Evolutionary conservation across 2,797 vertebrate genomes (phyloP).

Genomic region (Xenops minutus): DNA sequence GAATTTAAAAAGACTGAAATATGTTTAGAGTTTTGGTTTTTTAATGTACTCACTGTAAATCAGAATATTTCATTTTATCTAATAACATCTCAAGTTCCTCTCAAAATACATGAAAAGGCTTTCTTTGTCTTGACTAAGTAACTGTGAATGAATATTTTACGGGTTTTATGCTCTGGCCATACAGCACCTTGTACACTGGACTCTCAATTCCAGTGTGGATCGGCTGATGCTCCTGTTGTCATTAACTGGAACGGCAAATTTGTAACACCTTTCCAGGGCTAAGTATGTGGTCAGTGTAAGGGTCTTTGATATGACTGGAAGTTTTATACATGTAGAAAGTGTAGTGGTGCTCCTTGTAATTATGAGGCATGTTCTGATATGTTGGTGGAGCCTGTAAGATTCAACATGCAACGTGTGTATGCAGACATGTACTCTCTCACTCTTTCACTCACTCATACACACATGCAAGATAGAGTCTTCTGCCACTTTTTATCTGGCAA

Average conservation of each 20-base stretch:
- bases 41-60: not conserved
- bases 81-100: not conserved
- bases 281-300: not conserved
- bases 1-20: not conserved
- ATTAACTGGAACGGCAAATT: not conserved
- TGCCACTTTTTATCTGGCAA: conserved; percentile 51
- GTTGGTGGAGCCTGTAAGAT: not conserved
- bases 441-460: not conserved
- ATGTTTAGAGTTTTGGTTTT: not conserved
- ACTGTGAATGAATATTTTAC: not conserved
- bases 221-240: not conserved
- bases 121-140: not conserved
- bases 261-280: not conserved
- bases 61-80: not conserved
- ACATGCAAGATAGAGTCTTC: conserved; percentile 14
- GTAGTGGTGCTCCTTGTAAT: not conserved
- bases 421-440: not conserved
- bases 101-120: not conserved
- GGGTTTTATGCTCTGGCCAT: not conserved
- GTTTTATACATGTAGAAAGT: not conserved
- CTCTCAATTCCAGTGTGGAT: not conserved
- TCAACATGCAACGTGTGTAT: fast-evolving
- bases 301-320: not conserved
- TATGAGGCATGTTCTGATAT: not conserved
- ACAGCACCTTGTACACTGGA: not conserved